phyloP scores from a whole-genome alignment of 2,888 invertebrate genomes.

The Platerodrilus igneus region DNA sequence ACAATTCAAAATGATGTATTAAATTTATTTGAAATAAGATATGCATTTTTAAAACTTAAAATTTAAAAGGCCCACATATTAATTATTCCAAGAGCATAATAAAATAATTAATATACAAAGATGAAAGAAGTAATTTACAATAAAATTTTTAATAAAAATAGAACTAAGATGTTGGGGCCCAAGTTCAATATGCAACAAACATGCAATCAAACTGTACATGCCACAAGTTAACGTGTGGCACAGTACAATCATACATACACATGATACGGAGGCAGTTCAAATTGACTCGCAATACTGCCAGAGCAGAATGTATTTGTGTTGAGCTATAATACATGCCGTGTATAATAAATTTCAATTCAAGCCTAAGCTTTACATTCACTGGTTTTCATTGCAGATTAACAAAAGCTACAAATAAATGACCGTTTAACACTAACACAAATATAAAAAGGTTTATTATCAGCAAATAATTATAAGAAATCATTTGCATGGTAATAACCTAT shows the following conservation, averaged over 20 bases:
- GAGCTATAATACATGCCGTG: conserved; percentile 47
- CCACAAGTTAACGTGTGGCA: conserved; percentile 36
- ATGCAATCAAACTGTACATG: conserved; percentile 29
- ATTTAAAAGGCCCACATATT: too few relatives aligned
- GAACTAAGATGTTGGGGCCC: conserved; percentile 24
- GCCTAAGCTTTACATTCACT: conserved; percentile 44
- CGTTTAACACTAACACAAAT: conserved; percentile 28
- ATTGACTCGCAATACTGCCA: conserved; percentile 40
- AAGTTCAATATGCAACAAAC: conserved; percentile 31
- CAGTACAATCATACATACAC: conserved; percentile 42
- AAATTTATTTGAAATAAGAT: too few relatives aligned
- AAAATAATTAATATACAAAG: too few relatives aligned
- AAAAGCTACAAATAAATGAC: conserved; percentile 30
- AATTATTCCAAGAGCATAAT: too few relatives aligned
- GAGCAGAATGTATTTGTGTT: conserved; percentile 48
- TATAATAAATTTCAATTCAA: conserved; percentile 43
- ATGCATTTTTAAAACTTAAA: too few relatives aligned
- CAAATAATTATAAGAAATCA: conserved; percentile 24
- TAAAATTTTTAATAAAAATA: too few relatives aligned
- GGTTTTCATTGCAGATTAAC: conserved; percentile 41
- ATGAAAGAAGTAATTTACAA: too few relatives aligned
- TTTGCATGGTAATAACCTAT: conserved; percentile 25
- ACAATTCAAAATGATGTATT: too few relatives aligned
- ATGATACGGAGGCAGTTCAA: conserved; percentile 41
- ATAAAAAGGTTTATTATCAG: conserved; percentile 25